A percentile compares a stretch with the other conserved stretches of the same genome.
phyloP scores from a whole-genome alignment of 2,797 vertebrate genomes.

The Craterocephalus amniculus region DNA sequence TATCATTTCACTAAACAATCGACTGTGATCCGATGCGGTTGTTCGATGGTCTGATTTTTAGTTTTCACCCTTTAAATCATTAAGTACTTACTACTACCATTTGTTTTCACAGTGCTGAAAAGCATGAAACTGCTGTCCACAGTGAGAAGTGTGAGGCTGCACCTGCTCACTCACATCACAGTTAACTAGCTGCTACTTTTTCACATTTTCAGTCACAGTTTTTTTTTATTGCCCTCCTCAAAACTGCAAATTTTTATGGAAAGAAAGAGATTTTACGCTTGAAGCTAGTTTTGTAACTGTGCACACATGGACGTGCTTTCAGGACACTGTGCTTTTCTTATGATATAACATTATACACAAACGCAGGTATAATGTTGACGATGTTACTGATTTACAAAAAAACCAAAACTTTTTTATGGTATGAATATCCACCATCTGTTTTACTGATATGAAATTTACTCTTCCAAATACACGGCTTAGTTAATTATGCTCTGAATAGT shows the following conservation, averaged over 20 bases:
- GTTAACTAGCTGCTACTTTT: slow-evolving; percentile 8
- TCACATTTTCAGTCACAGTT: slow-evolving; percentile 1
- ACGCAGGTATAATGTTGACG: not conserved
- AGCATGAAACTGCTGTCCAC: not conserved
- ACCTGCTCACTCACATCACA: slow-evolving; percentile 10
- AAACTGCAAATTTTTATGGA: not conserved
- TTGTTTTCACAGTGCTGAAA: slow-evolving; percentile 3
- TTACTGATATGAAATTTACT: not conserved
- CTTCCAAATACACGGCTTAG: slow-evolving; percentile 46
- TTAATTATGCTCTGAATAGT: slow-evolving; percentile 70
- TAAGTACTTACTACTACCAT: not conserved
- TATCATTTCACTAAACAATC: not conserved
- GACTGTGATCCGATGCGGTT: not conserved
- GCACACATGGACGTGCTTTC: not conserved
- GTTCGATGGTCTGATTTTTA: not conserved
- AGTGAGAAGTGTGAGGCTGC: not conserved
- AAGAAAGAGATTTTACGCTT: not conserved
- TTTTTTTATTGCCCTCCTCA: not conserved
- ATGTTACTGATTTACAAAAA: not conserved
- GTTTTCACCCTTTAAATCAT: not conserved
- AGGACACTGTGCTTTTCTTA: not conserved
- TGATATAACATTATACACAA: not conserved
- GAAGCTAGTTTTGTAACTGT: not conserved
- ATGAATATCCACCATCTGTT: not conserved
- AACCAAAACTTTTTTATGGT: not conserved